Evolutionary conservation across 1,140 invertebrate species (phyloP).

Genomic region (Samia ricini): DNA sequence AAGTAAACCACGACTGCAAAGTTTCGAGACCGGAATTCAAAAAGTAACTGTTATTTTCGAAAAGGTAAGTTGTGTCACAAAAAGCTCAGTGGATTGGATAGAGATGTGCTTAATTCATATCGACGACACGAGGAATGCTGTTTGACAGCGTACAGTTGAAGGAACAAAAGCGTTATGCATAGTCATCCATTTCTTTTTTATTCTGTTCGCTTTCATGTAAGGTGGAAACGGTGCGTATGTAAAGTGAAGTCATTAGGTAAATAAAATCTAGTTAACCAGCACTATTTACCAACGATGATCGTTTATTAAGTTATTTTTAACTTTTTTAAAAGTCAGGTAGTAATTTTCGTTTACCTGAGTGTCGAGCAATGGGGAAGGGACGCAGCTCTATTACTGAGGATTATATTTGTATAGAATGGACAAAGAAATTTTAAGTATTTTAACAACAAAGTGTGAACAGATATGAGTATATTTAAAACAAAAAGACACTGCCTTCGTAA

Average conservation of each 20-base stretch:
- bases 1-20: constrained; percentile 32
- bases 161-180: constrained; percentile 74
- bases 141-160: constrained; percentile 74
- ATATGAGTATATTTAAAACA: not conserved
- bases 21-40: constrained; percentile 49
- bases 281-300: not conserved
- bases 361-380: constrained; percentile 42
- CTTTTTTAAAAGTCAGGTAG: constrained; percentile 58
- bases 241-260: not conserved
- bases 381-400: constrained; percentile 46
- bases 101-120: constrained; percentile 67
- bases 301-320: not conserved
- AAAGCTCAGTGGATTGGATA: constrained; percentile 60
- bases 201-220: constrained; percentile 48
- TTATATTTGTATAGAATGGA: constrained; percentile 54
- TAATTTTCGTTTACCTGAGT: constrained; percentile 60
- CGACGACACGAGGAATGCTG: constrained; percentile 70
- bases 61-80: constrained; percentile 71
- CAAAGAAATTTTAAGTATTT: constrained; percentile 19
- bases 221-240: constrained; percentile 18
- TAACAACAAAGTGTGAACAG: constrained; percentile 12
- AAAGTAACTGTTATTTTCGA: constrained; percentile 70
- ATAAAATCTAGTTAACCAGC: not conserved
- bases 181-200: constrained; percentile 63
- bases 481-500: no score